Base-by-base conservation (phyloP, 1,140 invertebrate species). In the Megalonaias nervosa region DNA sequence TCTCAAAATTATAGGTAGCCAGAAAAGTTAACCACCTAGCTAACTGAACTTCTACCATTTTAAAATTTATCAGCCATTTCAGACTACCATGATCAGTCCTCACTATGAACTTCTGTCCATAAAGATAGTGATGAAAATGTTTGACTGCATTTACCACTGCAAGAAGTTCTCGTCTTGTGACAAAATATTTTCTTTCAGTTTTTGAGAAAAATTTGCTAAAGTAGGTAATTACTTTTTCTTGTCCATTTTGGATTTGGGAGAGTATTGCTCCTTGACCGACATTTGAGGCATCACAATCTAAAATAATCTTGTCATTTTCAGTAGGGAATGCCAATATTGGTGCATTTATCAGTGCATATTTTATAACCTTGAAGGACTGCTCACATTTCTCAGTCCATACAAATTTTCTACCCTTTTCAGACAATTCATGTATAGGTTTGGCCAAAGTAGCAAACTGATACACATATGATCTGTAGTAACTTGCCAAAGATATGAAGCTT, bases 171-270 rank as follows among this genome's bases (percentile, higher is more conserved):
- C n/a, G 82, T 26, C 81, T 48, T 12, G 84, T 86, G 6, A 76
- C 74, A 72, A 83, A 87, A 82, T 93, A 93, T 17, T 91, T 90
- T 77, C 86, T 79, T 84, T 94, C n/a, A n/a, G 90, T 80, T 21
- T 58, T 72, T 57, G 75, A 83, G 16, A 88, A 71, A 19, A 66
- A 67, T 48, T 74, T 73, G 61, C 79, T 84, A 9, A 66, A 69
- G 75, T 84, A 89, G 4, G 85, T 83, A 12, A 87, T 81, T 0
- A 84, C 78, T 19, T 69, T 31, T 59, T 84, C 83, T 23, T 72
- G 55, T 55, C 82, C 78, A 26, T 83, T 79, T 57, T 82, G 66
- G 21, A 75, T 61, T 72, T 69, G 67, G 16, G 71, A 26, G 19
- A 81, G 55, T 15, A 73, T 69, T 19, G 61, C 59, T 55, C 88